These are phyloP conservation scores for Selenia dentaria DNA, from an alignment of 2,888 invertebrate species.

Conservation along the genomic window DNA sequence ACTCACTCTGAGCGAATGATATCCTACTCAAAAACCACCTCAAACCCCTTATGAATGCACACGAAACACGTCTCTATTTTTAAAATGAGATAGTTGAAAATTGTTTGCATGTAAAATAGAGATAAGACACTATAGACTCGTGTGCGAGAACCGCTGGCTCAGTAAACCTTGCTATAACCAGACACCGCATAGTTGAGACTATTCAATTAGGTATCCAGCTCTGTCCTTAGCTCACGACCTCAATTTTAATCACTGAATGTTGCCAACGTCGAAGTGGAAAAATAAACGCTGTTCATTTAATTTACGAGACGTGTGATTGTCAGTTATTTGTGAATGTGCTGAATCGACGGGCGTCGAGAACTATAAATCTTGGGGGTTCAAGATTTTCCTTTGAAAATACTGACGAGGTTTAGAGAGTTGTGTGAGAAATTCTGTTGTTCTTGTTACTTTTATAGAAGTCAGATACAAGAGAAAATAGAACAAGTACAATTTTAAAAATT, in stretches of 20 bases:
- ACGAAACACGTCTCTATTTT: slow-evolving; percentile 36
- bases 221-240: slow-evolving; percentile 28
- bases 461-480: too few species aligned
- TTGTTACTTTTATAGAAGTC: too few species aligned
- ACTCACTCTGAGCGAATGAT: slow-evolving; percentile 63
- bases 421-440: slow-evolving; percentile 13
- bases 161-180: slow-evolving; percentile 66
- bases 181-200: slow-evolving; percentile 72
- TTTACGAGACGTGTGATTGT: slow-evolving; percentile 74
- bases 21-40: slow-evolving; percentile 34
- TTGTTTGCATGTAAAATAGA: slow-evolving; percentile 26
- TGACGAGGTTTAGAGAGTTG: slow-evolving; percentile 35
- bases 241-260: slow-evolving; percentile 32
- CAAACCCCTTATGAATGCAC: slow-evolving; percentile 23
- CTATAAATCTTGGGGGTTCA: slow-evolving; percentile 73
- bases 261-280: slow-evolving; percentile 45
- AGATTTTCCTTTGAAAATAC: slow-evolving; percentile 69
- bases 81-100: slow-evolving; percentile 31
- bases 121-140: slow-evolving; percentile 30
- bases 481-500: too few species aligned
- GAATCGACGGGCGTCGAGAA: slow-evolving; percentile 71
- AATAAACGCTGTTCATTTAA: slow-evolving; percentile 66
- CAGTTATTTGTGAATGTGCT: slow-evolving; percentile 75
- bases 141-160: slow-evolving; percentile 51
- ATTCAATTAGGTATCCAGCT: slow-evolving; percentile 57